Base-by-base conservation (phyloP, 1,140 invertebrate species). In the Dendrolimus punctatus region DNA sequence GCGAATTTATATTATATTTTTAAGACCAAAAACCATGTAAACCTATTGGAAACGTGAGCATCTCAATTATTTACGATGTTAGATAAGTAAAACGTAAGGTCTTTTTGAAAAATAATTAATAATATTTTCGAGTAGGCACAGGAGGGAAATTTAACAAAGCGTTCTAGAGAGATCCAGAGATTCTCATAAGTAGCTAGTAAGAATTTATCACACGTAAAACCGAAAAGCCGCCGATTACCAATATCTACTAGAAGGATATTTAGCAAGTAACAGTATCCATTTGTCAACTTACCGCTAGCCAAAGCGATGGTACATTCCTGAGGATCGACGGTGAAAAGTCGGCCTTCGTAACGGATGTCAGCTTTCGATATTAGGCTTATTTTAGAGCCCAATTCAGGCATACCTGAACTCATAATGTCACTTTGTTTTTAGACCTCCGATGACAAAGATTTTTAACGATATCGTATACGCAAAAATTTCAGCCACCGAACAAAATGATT, bases 301-400 rank as follows among this genome's bases (percentile, higher is more conserved):
- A 99, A 90, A 80, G 99, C 98, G 83, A 99, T 99, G 69, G 98
- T 99, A 81, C 98, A 99, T 91, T 99, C 97, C 87, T 98, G 93
- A 56, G 98, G 95, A 91, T 99, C 98, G 75, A 99, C 97, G 50
- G 98, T 99, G 90, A 99, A 99, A 74, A 99, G 91, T 85, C 98
- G 95, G 64, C 98, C 98, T 91, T 99, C 98, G 89, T 99, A 99
- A 53, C 98, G 92, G 87, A 99, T 99, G 90, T 99, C 98, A 56
- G 98, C 96, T 89, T 99, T 99, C 54, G 98, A 99, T 91, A 99
- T 99, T 78, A 99, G 91, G 90, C 97, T 99, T 84, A 99, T 99
- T 90, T 99, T 99, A 80, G 97, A 99, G 88, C 99, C 99, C 75
- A 99, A 91, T 90, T 99, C 98, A 80, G 96, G 96, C 92, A 96